Conservation (phyloP, 1,140 invertebrate genomes). For the Papilio dardanus region DNA sequence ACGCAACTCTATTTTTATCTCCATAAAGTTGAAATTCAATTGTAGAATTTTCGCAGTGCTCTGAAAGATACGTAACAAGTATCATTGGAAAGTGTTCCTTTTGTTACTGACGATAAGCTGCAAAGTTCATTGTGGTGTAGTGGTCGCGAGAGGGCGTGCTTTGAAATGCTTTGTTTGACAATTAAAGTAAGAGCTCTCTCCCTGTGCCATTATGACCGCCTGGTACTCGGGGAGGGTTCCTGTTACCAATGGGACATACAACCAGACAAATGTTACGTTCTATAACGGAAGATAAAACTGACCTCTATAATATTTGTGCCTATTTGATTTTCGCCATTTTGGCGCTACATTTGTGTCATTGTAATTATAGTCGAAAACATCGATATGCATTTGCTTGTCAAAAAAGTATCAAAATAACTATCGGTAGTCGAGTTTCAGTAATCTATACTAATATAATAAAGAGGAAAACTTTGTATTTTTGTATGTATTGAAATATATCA, state of each 20-base stretch:
- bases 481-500: too few relatives aligned
- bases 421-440: too few relatives aligned
- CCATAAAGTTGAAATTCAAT: neutral
- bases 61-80: neutral
- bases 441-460: too few relatives aligned
- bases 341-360: too few relatives aligned
- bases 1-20: neutral
- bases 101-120: neutral
- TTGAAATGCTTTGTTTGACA: slow-evolving; percentile 45
- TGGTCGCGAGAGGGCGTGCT: slow-evolving; percentile 11
- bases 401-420: too few relatives aligned
- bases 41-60: neutral
- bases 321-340: neutral
- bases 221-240: slow-evolving; percentile 31
- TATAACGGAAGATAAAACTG: neutral
- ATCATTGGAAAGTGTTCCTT: slow-evolving; percentile 20
- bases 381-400: too few relatives aligned
- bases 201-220: slow-evolving; percentile 35
- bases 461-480: too few relatives aligned
- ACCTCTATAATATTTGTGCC: neutral
- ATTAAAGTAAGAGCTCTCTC: slow-evolving; percentile 48
- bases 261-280: neutral
- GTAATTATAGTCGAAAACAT: too few relatives aligned
- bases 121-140: slow-evolving; percentile 17
- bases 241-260: neutral